phyloP scores from a whole-genome alignment of 2,113 vertebrate genomes.

The Macheiramphus alcinus region DNA sequence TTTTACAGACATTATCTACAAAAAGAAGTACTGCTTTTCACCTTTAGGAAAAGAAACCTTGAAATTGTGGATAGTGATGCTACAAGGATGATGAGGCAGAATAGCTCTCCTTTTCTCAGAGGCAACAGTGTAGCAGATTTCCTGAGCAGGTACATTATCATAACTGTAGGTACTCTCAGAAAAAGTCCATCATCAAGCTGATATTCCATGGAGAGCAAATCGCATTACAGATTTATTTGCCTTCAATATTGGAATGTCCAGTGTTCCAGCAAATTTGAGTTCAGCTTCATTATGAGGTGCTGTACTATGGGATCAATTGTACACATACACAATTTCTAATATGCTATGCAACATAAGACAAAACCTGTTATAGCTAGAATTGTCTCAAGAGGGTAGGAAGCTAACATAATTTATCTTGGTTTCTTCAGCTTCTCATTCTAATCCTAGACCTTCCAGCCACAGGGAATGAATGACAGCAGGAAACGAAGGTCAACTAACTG shows the following conservation, averaged over 20 bases:
- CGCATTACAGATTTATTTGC: not conserved
- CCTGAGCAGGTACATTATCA: not conserved
- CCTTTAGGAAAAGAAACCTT: not conserved
- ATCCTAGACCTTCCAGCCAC: not conserved
- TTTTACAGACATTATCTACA: not conserved
- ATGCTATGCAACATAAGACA: not conserved
- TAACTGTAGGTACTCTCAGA: not conserved
- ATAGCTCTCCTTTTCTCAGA: not conserved
- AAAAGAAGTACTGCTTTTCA: not conserved
- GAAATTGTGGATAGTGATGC: not conserved
- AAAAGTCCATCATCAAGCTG: not conserved
- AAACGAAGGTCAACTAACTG: not conserved
- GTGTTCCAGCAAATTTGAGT: not conserved
- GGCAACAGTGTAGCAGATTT: not conserved
- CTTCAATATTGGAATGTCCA: not conserved
- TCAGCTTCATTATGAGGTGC: not conserved
- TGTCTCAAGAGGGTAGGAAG: not conserved
- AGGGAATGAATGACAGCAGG: not conserved
- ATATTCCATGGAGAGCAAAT: not conserved
- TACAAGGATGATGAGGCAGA: not conserved
- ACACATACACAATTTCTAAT: not conserved
- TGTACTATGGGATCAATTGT: not conserved
- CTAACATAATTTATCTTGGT: not conserved
- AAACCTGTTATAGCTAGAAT: not conserved
- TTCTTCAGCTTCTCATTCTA: not conserved